A percentile compares a stretch with the other conserved stretches of the same genome.
Conservation (phyloP, 2,797 vertebrate genomes). For the Tiaroga cobitis region DNA sequence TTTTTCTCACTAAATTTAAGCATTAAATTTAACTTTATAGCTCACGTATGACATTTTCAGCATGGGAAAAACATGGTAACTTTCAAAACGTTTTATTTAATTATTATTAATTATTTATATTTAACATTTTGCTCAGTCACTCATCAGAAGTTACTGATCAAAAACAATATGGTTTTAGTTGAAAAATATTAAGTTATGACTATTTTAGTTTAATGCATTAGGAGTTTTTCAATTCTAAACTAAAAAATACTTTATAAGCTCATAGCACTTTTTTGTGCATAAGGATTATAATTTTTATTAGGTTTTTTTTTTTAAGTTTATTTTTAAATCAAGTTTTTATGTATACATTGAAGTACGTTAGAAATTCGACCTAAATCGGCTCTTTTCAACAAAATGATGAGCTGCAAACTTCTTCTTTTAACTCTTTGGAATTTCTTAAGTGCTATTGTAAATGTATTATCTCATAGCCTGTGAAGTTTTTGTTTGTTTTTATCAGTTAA, state of each 20-base stretch:
- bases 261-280: background rate
- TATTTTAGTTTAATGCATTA: too few relatives aligned
- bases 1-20: too few relatives aligned
- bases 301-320: background rate
- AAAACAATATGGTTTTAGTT: too few relatives aligned
- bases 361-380: background rate
- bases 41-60: too few relatives aligned
- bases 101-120: too few relatives aligned
- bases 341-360: background rate
- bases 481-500: slow-evolving; percentile 7
- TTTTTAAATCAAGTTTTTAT: background rate
- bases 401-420: background rate
- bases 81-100: too few relatives aligned
- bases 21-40: too few relatives aligned
- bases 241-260: background rate
- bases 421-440: background rate
- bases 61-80: too few relatives aligned
- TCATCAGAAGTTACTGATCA: too few relatives aligned
- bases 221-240: background rate
- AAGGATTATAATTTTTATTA: background rate
- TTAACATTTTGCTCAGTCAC: too few relatives aligned
- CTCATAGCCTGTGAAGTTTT: background rate
- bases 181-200: too few relatives aligned
- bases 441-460: background rate
- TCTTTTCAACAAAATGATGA: background rate